Evolutionary conservation across 1,140 invertebrate genomes (phyloP), one percentile per base, ranked within the genome.

Genomic region (Papilio glaucus): DNA sequence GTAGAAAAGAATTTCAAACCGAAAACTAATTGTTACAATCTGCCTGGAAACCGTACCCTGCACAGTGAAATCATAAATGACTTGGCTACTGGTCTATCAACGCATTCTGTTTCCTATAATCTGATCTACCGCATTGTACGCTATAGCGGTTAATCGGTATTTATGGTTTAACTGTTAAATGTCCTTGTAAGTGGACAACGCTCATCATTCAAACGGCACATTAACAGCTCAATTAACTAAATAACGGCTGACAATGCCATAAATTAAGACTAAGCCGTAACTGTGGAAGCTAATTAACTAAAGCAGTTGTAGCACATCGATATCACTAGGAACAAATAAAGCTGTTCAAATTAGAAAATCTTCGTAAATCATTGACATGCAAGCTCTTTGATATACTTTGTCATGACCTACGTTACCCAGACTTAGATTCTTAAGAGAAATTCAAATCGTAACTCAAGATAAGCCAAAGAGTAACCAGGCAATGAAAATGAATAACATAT

Each of bases 141-240:
- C 15, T 21, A 18, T 49, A 5, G 18, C 15, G 10, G 49, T 57
- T 57, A 57, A 26, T 57, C 49, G 10, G 21, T 57, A 57, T 57
- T 57, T 57, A 57, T 57, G 6, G 49, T 57, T 57, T 61, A 61
- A 61, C 60, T 33, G 60, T 61, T 61, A 61, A 61, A 61, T 61
- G 29, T 38, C 18, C 62, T 65, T 39, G 62, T 65, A 38, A 65
- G 18, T 41, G 37, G 39, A 65, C 62, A 65, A 65, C 62, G 37
- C 8, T 39, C 62, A 65, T 65, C 33, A 65, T 13, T 65, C 39
- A 65, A 38, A 39, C 62, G 33, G 62, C 29, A 65, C 62, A 39
- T 65, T 38, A 65, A 65, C 62, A 41, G 37, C 62, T 37, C 62
- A 65, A 65, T 65, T 65, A 65, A 65, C 29, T 65, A 38, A 39